phyloP scores from a whole-genome alignment of 2,113 vertebrate genomes.

The Clarias gariepinus region DNA sequence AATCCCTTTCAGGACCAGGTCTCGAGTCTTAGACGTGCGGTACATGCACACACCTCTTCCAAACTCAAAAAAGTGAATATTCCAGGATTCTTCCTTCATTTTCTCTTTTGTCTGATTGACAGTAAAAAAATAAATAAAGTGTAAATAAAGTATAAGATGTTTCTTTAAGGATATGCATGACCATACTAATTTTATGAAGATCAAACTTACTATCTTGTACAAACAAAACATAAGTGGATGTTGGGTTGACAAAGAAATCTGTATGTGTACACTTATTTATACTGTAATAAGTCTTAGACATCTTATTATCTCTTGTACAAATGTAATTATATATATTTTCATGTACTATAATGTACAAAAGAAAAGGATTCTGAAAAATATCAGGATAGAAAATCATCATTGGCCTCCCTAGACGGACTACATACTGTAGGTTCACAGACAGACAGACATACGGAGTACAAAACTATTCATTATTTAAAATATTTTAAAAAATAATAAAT shows the following conservation, averaged over 20 bases:
- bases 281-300: too few relatives aligned
- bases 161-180: not conserved
- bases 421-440: too few relatives aligned
- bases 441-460: too few relatives aligned
- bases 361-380: too few relatives aligned
- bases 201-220: not conserved
- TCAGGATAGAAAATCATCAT: too few relatives aligned
- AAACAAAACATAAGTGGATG: not conserved
- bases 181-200: not conserved
- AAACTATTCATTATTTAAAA: too few relatives aligned
- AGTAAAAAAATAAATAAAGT: slow-evolving; percentile 2
- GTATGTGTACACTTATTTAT: too few relatives aligned
- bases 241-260: not conserved
- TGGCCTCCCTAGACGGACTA: too few relatives aligned
- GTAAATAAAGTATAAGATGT: not conserved
- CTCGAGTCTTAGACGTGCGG: slow-evolving; percentile 86
- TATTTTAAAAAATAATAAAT: too few relatives aligned
- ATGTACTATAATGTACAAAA: too few relatives aligned
- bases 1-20: slow-evolving; percentile 91
- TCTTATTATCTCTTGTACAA: too few relatives aligned
- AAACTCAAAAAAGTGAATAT: slow-evolving; percentile 96
- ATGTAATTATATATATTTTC: too few relatives aligned
- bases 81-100: slow-evolving; percentile 97
- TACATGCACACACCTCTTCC: slow-evolving; percentile 97
- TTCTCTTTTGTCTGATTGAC: slow-evolving; percentile 86